These are phyloP conservation scores for Tretioscincus oriximinensis DNA, from an alignment of 2,113 vertebrate species.

Conservation along the genomic window DNA sequence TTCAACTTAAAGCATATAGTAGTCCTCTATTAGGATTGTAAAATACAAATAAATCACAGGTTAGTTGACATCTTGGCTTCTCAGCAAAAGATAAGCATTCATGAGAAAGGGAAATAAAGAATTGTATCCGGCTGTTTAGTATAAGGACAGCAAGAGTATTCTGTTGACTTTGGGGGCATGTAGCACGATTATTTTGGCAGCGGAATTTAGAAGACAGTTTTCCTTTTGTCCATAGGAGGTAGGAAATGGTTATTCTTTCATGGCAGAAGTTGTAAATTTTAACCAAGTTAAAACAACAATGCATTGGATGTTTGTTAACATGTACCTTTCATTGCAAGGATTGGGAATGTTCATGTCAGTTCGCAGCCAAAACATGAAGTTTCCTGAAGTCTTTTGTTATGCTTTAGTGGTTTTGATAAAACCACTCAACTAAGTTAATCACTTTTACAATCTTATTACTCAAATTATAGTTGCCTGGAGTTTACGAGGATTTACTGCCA, in stretches of 20 bases:
- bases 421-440: background rate
- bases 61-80: conserved; percentile 21
- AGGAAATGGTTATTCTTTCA: background rate
- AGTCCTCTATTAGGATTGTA: background rate
- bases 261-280: conserved; percentile 45
- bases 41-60: conserved; percentile 13
- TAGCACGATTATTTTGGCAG: conserved; percentile 40
- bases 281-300: conserved; percentile 36
- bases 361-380: background rate
- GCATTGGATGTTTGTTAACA: background rate
- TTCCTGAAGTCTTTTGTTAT: background rate
- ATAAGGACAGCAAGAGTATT: conserved; percentile 2
- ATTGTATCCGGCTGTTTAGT: conserved; percentile 1
- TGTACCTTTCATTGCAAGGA: background rate
- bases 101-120: conserved; percentile 21
- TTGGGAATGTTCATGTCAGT: background rate
- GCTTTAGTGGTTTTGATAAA: background rate
- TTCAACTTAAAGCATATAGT: background rate
- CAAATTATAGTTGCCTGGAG: background rate
- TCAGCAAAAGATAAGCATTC: conserved; percentile 4
- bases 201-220: conserved; percentile 36
- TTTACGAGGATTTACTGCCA: background rate
- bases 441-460: background rate
- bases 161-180: conserved; percentile 24
- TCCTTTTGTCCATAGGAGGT: conserved; percentile 34